Evolutionary conservation across 2,888 invertebrate species (phyloP).

Genomic region (Biston stratarius): DNA sequence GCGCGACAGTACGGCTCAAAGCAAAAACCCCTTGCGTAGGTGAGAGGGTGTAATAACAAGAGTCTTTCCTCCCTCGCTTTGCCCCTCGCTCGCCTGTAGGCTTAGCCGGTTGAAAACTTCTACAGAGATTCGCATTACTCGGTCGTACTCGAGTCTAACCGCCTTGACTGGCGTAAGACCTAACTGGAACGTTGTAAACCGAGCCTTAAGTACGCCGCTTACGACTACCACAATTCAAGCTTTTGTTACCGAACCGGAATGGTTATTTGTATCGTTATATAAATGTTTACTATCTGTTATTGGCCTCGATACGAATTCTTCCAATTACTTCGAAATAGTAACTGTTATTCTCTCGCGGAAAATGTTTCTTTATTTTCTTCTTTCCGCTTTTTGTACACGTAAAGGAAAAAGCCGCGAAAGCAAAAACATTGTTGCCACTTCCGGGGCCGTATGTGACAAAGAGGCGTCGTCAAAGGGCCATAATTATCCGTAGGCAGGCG

Average conservation of each 20-base stretch:
- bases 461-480: slow-evolving; percentile 77
- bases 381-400: slow-evolving; percentile 32
- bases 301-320: slow-evolving; percentile 42
- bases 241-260: slow-evolving; percentile 56
- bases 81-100: slow-evolving; percentile 69
- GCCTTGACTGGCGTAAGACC: slow-evolving; percentile 75
- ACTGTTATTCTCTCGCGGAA: slow-evolving; percentile 29
- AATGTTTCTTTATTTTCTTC: slow-evolving; percentile 33
- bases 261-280: slow-evolving; percentile 54
- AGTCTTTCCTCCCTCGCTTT: slow-evolving; percentile 63
- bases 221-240: slow-evolving; percentile 56
- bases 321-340: slow-evolving; percentile 40
- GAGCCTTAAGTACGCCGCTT: slow-evolving; percentile 63
- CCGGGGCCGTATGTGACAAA: slow-evolving; percentile 66
- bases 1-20: slow-evolving; percentile 75
- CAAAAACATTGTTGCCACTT: slow-evolving; percentile 69
- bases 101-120: slow-evolving; percentile 76
- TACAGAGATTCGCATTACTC: slow-evolving; percentile 79
- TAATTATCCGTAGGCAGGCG: slow-evolving; percentile 81
- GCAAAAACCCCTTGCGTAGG: slow-evolving; percentile 80
- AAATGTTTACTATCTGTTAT: slow-evolving; percentile 51
- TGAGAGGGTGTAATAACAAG: slow-evolving; percentile 85
- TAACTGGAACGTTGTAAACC: slow-evolving; percentile 69
- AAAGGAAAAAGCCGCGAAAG: slow-evolving; percentile 48
- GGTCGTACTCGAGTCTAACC: slow-evolving; percentile 72